phyloP scores from a whole-genome alignment of 1,140 invertebrate genomes.

The Wasmannia auropunctata region DNA sequence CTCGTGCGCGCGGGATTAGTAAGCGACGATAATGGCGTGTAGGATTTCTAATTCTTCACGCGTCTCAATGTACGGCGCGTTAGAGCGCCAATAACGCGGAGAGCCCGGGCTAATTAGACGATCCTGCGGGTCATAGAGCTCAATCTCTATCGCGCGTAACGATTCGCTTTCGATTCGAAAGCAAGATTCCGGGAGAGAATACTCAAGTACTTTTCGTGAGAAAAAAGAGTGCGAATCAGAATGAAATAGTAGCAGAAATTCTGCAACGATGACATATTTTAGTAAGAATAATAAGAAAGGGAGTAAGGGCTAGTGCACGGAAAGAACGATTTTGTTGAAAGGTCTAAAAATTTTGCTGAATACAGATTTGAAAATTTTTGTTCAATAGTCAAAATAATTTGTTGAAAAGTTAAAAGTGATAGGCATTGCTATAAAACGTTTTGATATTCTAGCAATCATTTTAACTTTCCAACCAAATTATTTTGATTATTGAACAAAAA shows the following conservation, averaged over 20 bases:
- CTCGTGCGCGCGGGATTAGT: neutral
- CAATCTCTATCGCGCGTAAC: neutral
- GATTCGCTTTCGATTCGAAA: slow-evolving; percentile 8
- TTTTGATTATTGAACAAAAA: too few species aligned
- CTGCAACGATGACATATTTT: neutral
- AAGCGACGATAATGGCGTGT: slow-evolving; percentile 3
- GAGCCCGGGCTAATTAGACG: slow-evolving; percentile 14
- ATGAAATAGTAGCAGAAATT: too few species aligned
- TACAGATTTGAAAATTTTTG: too few species aligned
- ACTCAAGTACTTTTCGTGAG: neutral
- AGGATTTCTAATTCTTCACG: slow-evolving; percentile 37
- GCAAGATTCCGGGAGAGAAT: neutral
- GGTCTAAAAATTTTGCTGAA: too few species aligned
- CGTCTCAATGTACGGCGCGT: neutral
- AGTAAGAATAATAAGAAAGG: neutral
- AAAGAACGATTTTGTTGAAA: too few species aligned
- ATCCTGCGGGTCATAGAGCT: neutral
- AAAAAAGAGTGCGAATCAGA: neutral
- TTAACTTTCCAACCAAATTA: too few species aligned
- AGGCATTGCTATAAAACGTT: too few species aligned
- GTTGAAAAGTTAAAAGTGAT: too few species aligned
- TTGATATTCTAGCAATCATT: too few species aligned
- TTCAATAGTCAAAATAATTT: too few species aligned
- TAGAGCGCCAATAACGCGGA: slow-evolving; percentile 16
- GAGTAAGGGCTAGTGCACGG: too few species aligned